A percentile compares a stretch with the other conserved stretches of the same genome.
These are phyloP conservation scores for Danio rerio DNA, from an alignment of 2,113 vertebrate genomes.

Conservation along the genomic window GRCz12tu NC_133189.1:38593501-38594000, in stretches of 20 bases:
- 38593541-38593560: not conserved
- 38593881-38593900: slow-evolving; percentile 13
- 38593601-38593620: not conserved
- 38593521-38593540: not conserved
- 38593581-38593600: not conserved
- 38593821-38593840: not conserved
- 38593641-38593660: not conserved
- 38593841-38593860: slow-evolving; percentile 6
- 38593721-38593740: not conserved
- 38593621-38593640: not conserved
- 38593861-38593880: slow-evolving; percentile 13
- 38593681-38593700: not conserved
- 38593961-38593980: not conserved
- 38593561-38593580: not conserved
- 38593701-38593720: not conserved
- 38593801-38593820: not conserved
- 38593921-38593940: not conserved
- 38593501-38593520: not conserved
- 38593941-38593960: not conserved
- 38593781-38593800: too few species aligned
- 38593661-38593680: not conserved
- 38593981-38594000: not conserved
- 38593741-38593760: not conserved
- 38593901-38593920: not conserved
- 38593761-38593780: not conserved